Base-by-base conservation (phyloP, 2,888 invertebrate genomes). In the Sphecodes monilicornis region DNA sequence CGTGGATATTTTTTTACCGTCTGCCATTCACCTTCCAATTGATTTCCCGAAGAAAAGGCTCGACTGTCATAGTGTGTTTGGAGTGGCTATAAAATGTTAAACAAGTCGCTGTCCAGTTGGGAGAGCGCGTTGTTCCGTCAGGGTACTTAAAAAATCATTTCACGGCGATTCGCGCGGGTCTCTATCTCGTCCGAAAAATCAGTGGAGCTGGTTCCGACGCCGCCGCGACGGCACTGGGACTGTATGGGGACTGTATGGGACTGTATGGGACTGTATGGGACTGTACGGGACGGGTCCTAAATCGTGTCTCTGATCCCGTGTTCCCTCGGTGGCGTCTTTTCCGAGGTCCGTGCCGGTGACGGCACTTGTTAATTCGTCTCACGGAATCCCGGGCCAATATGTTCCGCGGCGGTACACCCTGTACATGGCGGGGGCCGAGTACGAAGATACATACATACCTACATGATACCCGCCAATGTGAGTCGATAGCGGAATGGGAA, bases 401-500 rank as follows among this genome's bases (percentile, higher is more conserved):
- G 89, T 91, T 91, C 88, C 88, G 89, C 90, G 66, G 66, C 89
- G 89, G 91, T 91, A 91, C 91, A 92, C 92, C 91, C 92, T 91
- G 92, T 90, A 91, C 91, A 89, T 90, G 87, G 86, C 46, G 86
- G 88, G 69, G 81, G 85, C 88, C 88, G 88, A 88, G 91, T 91
- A 91, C 88, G 90, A 90, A 91, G 91, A 86, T 91, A 89, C 90
- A 88, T 92, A 90, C 91, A 89, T 91, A 88, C 91, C 90, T 91
- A 91, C 92, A 92, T 89, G 91, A 91, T 92, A 91, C 90, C 89
- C 86, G 87, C 87, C 91, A 90, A 91, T 91, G 92, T 87, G 90
- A 91, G 90, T 89, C 91, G 91, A 93, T 92, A 92, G 92, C 90
- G 92, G 92, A 92, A 92, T 91, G 92, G 92, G 91, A 92, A 92